phyloP scores from a whole-genome alignment of 2,113 vertebrate species.

The Pterocles burchelli region DNA sequence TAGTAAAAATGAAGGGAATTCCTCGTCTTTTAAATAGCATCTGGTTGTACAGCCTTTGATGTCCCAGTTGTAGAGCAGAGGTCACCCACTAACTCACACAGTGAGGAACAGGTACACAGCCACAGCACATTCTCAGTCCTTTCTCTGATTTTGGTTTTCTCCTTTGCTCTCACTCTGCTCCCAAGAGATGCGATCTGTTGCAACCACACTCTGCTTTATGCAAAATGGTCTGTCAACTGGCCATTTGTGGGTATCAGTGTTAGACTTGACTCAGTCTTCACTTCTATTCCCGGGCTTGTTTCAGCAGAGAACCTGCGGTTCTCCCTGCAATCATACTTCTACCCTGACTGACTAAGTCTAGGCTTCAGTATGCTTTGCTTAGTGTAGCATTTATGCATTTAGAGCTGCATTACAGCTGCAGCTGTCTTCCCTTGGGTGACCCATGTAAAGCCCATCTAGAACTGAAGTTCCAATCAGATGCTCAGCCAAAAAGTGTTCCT shows the following conservation, averaged over 20 bases:
- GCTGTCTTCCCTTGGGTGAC: not conserved
- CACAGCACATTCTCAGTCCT: not conserved
- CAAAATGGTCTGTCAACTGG: not conserved
- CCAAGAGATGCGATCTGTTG: not conserved
- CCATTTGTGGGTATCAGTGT: not conserved
- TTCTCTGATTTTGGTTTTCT: not conserved
- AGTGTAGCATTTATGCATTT: not conserved
- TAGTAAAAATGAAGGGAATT: conserved; percentile 9
- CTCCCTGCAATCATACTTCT: not conserved
- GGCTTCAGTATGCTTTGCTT: not conserved
- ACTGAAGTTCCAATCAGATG: not conserved
- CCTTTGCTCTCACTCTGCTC: not conserved
- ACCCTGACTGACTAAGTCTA: not conserved
- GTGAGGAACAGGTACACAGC: not conserved
- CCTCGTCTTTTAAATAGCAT: not conserved
- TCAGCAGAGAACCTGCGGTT: not conserved
- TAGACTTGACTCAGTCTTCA: not conserved
- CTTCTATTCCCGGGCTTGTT: not conserved
- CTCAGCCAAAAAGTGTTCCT: not conserved
- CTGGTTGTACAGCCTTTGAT: not conserved
- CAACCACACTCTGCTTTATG: not conserved
- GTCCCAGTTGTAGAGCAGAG: not conserved
- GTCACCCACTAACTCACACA: not conserved
- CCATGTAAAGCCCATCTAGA: not conserved
- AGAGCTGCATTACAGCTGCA: not conserved